Base-by-base conservation (phyloP, 2,113 vertebrate species). In the Pseudorhombus dupliciocellatus region DNA sequence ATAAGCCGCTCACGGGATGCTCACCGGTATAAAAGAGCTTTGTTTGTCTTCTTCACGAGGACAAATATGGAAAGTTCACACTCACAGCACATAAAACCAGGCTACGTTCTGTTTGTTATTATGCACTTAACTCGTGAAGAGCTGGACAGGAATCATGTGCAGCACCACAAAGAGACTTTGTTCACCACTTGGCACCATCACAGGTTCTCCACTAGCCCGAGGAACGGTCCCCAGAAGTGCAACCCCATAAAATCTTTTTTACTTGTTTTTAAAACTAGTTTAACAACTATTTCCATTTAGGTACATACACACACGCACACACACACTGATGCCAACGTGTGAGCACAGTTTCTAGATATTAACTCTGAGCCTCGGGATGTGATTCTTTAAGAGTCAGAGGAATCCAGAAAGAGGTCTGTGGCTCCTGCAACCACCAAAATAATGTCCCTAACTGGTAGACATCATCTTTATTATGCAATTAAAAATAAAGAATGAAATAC, bases 141-240 rank as follows among this genome's bases (percentile, higher is more conserved):
- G 44, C 31, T 25, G 37, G 21, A 40, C 53, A 5, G 4, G 68
- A 83, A 77, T 63, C 66, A 80, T 57, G 10, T 56, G 64, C 62
- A 72, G 69, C 81, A 51, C 55, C 73, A 88, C 68, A 84, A 77
- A 83, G 80, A 69, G 22, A 76, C 77, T 79, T 84, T 87, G 77
- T 86, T 88, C 67, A 30, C 4, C 55, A 34, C 59, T 59, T 84
- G 83, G 87, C 83, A 83, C 7, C 0, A 2, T 18, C n/a, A n/a
- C 59, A 54, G 25, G 18, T 42, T 55, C 67, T 80, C 7, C 72
- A 58, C 31, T 68, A 30, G 73, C 65, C 40, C n/a, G 15, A 56
- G 50, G 59, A 71, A 73, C 46, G 54, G 37, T 51, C 22, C 76
- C 24, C 21, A 57, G 18, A 56, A 26, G 8, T 73, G 69, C 60